Evolutionary conservation across 2,888 invertebrate genomes (phyloP).

Genomic region (Lamproptera curius): DNA sequence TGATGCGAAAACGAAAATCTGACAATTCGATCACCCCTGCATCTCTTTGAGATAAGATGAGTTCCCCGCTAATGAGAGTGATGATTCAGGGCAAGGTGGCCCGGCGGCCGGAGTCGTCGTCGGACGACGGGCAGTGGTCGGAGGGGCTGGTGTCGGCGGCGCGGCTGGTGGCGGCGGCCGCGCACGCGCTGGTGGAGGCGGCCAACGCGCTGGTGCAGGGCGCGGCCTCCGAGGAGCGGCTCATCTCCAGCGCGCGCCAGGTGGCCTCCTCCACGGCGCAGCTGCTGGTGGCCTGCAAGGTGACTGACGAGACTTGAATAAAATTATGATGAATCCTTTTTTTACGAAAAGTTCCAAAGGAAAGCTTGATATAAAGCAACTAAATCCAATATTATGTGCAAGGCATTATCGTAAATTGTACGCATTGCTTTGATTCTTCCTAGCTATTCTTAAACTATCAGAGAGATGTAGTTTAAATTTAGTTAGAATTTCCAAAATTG

Average conservation of each 20-base stretch:
- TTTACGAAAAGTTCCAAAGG: too few species aligned
- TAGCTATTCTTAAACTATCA: too few species aligned
- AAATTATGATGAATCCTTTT: too few species aligned
- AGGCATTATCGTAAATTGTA: too few species aligned
- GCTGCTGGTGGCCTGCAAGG: conserved; percentile 98
- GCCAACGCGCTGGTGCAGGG: conserved; percentile 98
- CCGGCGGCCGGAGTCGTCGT: conserved; percentile 87
- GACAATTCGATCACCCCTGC: neutral
- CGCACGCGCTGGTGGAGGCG: conserved; percentile 97
- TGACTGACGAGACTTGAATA: conserved; percentile 30
- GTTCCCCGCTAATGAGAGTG: too few species aligned
- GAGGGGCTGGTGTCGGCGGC: conserved; percentile 98
- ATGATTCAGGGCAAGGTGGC: conserved; percentile 92
- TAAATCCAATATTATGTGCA: too few species aligned
- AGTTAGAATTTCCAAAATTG: too few species aligned
- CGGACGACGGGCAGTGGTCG: conserved; percentile 98
- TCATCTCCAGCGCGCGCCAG: conserved; percentile 97
- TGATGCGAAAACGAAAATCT: conserved; percentile 2
- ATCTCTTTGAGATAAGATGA: too few species aligned
- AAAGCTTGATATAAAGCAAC: too few species aligned
- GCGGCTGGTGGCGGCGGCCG: conserved; percentile 96
- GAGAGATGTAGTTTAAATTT: too few species aligned
- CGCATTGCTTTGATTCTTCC: too few species aligned
- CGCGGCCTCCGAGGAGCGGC: conserved; percentile 94
- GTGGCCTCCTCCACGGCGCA: conserved; percentile 99